Conservation (phyloP, 2,113 vertebrate species). For the Nestor notabilis region DNA sequence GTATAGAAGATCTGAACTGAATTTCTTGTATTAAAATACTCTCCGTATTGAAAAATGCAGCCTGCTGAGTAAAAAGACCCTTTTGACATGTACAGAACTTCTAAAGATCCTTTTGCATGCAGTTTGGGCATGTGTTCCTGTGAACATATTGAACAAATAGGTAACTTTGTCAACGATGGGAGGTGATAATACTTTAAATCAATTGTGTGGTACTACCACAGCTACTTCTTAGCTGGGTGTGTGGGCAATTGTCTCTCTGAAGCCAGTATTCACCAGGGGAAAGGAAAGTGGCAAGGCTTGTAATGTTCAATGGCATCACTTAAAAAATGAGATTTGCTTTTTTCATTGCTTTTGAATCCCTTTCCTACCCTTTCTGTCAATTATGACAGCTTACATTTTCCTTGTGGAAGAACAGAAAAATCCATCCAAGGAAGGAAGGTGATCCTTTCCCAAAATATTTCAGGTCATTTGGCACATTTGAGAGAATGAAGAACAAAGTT, state of each 20-base stretch:
- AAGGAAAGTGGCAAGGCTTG: not conserved
- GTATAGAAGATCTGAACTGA: not conserved
- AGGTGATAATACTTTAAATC: not conserved
- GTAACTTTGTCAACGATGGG: not conserved
- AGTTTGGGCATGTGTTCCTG: not conserved
- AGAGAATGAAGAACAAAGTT: not conserved
- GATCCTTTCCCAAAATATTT: not conserved
- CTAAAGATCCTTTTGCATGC: not conserved
- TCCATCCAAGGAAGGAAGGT: not conserved
- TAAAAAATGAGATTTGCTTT: not conserved
- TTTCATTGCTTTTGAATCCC: not conserved
- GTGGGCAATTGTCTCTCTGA: not conserved
- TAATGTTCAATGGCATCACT: not conserved
- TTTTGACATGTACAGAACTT: not conserved
- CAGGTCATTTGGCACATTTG: not conserved
- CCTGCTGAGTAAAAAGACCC: slow-evolving; percentile 46
- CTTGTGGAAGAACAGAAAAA: not conserved
- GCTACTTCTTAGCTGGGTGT: not conserved
- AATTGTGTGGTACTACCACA: not conserved
- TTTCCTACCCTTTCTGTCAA: not conserved
- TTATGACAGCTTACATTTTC: not conserved
- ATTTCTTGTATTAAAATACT: slow-evolving; percentile 14
- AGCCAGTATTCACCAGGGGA: not conserved
- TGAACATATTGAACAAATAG: not conserved
- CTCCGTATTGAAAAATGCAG: not conserved